A percentile compares a stretch with the other conserved stretches of the same genome.
Conservation (phyloP, 2,888 invertebrate genomes). For the Elgonia sp. region DNA sequence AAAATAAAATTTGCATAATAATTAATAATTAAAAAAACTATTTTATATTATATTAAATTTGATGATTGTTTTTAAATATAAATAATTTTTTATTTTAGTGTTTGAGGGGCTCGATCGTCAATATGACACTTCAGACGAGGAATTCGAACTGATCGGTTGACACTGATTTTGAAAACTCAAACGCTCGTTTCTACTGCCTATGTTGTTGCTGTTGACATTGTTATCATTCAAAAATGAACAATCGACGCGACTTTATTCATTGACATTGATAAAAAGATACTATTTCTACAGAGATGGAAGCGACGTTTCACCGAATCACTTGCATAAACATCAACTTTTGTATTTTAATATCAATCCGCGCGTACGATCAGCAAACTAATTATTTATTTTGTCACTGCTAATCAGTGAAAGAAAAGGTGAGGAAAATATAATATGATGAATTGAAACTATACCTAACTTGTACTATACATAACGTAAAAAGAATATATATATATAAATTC, state of each 20-base stretch:
- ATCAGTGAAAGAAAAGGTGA: background rate
- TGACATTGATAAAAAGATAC: slow-evolving; percentile 41
- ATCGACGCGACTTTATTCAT: slow-evolving; percentile 48
- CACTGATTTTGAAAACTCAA: slow-evolving; percentile 42
- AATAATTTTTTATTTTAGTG: slow-evolving; percentile 84
- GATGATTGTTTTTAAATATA: too few species aligned
- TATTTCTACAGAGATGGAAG: slow-evolving; percentile 49
- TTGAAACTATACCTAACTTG: background rate
- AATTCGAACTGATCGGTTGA: slow-evolving; percentile 93
- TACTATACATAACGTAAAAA: background rate
- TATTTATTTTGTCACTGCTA: slow-evolving; percentile 47
- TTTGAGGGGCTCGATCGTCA: slow-evolving; percentile 89
- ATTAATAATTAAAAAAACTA: too few species aligned
- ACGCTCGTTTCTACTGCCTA: slow-evolving; percentile 70
- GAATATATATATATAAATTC: background rate
- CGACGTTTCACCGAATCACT: slow-evolving; percentile 47
- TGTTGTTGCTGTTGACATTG: slow-evolving; percentile 73
- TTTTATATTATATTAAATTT: too few species aligned
- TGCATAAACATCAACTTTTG: slow-evolving; percentile 61
- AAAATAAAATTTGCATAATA: too few species aligned
- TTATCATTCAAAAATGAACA: slow-evolving; percentile 59
- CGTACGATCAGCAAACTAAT: slow-evolving; percentile 24
- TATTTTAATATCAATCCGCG: slow-evolving; percentile 65
- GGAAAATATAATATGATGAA: slow-evolving; percentile 22
- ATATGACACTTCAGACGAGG: slow-evolving; percentile 93